Evolutionary conservation across 2,113 vertebrate genomes (phyloP).

Genomic region (Thomomys bottae): DNA sequence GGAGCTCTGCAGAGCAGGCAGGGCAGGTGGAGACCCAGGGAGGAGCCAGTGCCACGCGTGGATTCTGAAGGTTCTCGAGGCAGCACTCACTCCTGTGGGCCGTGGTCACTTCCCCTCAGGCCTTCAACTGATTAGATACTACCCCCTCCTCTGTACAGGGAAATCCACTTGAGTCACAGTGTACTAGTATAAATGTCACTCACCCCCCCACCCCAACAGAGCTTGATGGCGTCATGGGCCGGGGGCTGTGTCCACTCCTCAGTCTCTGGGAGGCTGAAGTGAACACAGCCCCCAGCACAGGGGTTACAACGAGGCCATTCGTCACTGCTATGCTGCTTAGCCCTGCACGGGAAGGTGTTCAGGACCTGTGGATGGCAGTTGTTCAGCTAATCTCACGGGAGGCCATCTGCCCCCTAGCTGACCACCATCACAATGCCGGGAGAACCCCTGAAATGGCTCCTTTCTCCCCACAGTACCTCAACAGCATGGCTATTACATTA

Average conservation of each 20-base stretch:
- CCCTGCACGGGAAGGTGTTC: too few relatives aligned
- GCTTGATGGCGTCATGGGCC: not conserved
- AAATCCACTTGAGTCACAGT: too few relatives aligned
- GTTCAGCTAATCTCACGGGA: fast-evolving
- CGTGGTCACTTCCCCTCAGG: not conserved
- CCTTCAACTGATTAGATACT: not conserved
- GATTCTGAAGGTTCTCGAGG: not conserved
- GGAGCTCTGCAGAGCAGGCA: too few relatives aligned
- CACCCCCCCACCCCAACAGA: not conserved
- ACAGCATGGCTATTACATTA: fast-evolving
- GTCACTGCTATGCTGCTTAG: fast-evolving
- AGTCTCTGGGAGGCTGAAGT: not conserved
- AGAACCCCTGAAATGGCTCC: fast-evolving
- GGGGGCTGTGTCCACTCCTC: not conserved
- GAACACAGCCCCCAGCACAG: fast-evolving
- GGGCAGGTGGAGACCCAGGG: too few relatives aligned
- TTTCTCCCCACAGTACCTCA: not conserved
- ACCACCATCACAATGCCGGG: too few relatives aligned
- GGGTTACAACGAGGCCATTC: fast-evolving
- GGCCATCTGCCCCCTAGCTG: fast-evolving
- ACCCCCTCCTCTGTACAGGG: fast-evolving
- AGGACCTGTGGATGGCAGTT: too few relatives aligned
- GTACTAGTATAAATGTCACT: not conserved
- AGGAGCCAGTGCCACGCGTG: fast-evolving
- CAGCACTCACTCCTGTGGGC: not conserved